Evolutionary conservation across 2,113 vertebrate genomes (phyloP), one percentile per base, ranked within the genome.

Genomic region (Platysternon megacephalum): DNA sequence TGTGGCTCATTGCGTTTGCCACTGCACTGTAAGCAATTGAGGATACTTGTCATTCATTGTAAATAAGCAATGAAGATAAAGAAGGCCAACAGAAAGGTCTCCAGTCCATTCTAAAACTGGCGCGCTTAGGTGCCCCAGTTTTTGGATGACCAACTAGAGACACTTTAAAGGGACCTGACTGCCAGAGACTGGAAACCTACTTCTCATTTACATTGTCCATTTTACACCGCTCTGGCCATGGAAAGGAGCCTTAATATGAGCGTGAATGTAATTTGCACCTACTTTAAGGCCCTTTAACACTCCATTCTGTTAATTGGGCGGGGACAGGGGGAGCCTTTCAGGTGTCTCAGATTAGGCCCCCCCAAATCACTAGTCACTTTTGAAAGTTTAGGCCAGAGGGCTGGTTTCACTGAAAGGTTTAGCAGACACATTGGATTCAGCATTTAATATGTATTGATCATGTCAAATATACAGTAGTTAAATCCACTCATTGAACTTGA

Each of bases 401-500:
- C 3, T 5, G 0, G 11, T 53, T 42, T 2, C 29, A 28, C 26
- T 61, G 3, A n/a, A 26, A 9, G 16, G 3, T 19, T 49, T 78
- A 28, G 32, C 35, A 51, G 58, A 53, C 17, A 32, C 3, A 6
- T 21, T 6, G 49, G 29, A 35, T 53, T 46, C 72, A 21, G 12
- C 17, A 2, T 0, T 5, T 44, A 5, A 21, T 12, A 6, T 21
- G 3, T 11, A 13, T n/a, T 78, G 26, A 19, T 2, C 13, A 24
- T 16, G 7, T 8, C 28, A 19, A 84, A 32, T 0, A n/a, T 17
- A 53, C 7, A 22, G 0, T 22, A 2, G 28, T 68, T 4, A 4
- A 7, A 8, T 0, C 10, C 13, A 2, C 48, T 1, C 49, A 3
- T 42, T 1, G 2, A 29, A 44, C 11, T 9, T 0, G 0, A 2